A percentile compares a stretch with the other conserved stretches of the same genome.
Conservation (phyloP, 2,888 invertebrate genomes). For the Polydrusus tereticollis region DNA sequence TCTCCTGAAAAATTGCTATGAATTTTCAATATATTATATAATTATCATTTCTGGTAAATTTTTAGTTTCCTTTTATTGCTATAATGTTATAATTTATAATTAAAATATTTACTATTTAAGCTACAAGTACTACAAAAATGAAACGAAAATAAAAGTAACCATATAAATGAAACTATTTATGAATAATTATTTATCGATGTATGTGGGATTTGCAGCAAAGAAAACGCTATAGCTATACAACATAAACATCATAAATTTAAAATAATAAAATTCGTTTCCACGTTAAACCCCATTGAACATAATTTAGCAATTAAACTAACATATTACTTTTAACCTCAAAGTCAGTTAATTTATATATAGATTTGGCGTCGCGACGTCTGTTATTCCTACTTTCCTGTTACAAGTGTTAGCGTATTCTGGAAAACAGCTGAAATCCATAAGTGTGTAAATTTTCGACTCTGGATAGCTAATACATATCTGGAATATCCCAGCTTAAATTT, state of each 20-base stretch:
- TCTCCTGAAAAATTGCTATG: too few relatives aligned
- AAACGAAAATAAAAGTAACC: too few relatives aligned
- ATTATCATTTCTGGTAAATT: too few relatives aligned
- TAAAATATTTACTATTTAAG: too few relatives aligned
- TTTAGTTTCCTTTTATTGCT: too few relatives aligned
- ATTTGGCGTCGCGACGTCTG: conserved; percentile 9
- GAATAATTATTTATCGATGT: too few relatives aligned
- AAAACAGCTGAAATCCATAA: conserved; percentile 4
- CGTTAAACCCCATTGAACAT: not conserved
- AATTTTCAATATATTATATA: too few relatives aligned
- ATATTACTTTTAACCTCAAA: not conserved
- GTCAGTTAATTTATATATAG: not conserved
- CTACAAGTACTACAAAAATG: too few relatives aligned
- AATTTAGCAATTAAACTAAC: not conserved
- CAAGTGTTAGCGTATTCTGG: not conserved
- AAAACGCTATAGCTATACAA: too few relatives aligned
- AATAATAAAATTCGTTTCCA: not conserved
- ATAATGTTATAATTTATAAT: too few relatives aligned
- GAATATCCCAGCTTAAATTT: not conserved
- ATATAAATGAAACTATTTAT: too few relatives aligned
- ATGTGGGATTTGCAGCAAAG: too few relatives aligned
- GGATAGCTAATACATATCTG: not conserved
- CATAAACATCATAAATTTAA: not conserved
- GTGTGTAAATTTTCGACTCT: not conserved
- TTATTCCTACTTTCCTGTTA: conserved; percentile 4